Evolutionary conservation across 2,888 invertebrate genomes (phyloP).

Genomic region (Thecocarcelia acutangulata): DNA sequence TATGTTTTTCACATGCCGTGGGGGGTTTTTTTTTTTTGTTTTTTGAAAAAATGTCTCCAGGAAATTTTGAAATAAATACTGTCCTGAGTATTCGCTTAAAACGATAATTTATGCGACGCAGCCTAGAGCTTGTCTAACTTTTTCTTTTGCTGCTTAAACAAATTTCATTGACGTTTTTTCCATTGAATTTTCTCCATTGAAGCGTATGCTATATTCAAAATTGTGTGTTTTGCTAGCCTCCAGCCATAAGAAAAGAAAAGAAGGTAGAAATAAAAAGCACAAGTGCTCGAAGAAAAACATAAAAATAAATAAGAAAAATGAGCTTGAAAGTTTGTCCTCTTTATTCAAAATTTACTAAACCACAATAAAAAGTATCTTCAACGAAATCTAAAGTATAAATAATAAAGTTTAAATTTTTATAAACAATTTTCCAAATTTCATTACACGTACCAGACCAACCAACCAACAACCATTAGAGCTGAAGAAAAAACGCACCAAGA

Average conservation of each 20-base stretch:
- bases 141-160: not conserved
- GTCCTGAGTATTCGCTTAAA: not conserved
- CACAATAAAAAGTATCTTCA: conserved; percentile 29
- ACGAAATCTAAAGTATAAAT: conserved; percentile 46
- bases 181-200: conserved; percentile 13
- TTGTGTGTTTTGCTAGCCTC: conserved; percentile 17
- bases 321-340: conserved; percentile 40
- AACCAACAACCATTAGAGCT: conserved; percentile 35
- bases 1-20: too few relatives aligned
- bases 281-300: conserved; percentile 12
- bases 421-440: conserved; percentile 21
- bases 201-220: conserved; percentile 10
- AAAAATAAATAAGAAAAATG: conserved; percentile 20
- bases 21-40: too few relatives aligned
- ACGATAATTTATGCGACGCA: not conserved
- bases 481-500: conserved; percentile 18
- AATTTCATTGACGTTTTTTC: conserved; percentile 29
- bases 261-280: conserved; percentile 2
- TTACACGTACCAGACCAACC: not conserved
- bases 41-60: too few relatives aligned
- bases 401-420: conserved; percentile 52
- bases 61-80: not conserved
- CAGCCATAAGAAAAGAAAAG: conserved; percentile 1
- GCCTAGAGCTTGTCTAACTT: conserved; percentile 8
- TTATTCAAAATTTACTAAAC: conserved; percentile 36